Percentiles rank a stretch among this genome's conserved stretches.
phyloP scores from a whole-genome alignment of 1,140 invertebrate species.

The Orius laevigatus region DNA sequence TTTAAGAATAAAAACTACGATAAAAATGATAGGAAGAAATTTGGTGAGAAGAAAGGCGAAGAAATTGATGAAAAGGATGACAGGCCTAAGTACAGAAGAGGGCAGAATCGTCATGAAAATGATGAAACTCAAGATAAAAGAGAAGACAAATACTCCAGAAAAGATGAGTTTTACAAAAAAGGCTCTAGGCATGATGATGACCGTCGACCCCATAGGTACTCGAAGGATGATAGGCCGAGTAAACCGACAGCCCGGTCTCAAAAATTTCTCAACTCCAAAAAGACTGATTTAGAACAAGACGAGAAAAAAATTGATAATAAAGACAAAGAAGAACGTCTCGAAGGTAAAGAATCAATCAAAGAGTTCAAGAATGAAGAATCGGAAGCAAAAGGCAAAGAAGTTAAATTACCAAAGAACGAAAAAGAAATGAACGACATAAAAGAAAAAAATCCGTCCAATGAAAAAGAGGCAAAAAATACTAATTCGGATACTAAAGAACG shows the following conservation, averaged over 20 bases:
- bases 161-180: slow-evolving; percentile 28
- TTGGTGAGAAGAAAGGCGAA: neutral
- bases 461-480: slow-evolving; percentile 26
- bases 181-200: slow-evolving; percentile 4
- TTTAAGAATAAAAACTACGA: slow-evolving; percentile 16
- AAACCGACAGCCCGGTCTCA: too few species aligned
- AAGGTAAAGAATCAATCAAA: slow-evolving; percentile 5
- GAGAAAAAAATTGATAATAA: neutral
- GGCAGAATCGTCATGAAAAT: slow-evolving; percentile 23
- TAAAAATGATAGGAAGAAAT: slow-evolving; percentile 16
- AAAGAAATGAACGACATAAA: slow-evolving; percentile 8
- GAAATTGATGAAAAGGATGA: slow-evolving; percentile 25
- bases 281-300: slow-evolving; percentile 12
- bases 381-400: slow-evolving; percentile 20
- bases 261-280: slow-evolving; percentile 8
- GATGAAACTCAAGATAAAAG: slow-evolving; percentile 17
- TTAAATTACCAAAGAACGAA: slow-evolving; percentile 1
- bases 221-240: slow-evolving; percentile 4
- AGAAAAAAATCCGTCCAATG: slow-evolving; percentile 22
- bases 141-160: slow-evolving; percentile 26
- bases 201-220: neutral
- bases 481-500: slow-evolving; percentile 30
- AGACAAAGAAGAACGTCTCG: slow-evolving; percentile 4
- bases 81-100: slow-evolving; percentile 26
- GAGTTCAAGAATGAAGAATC: slow-evolving; percentile 14